Base-by-base conservation (phyloP, 1,140 invertebrate genomes). In the Eriosoma lanigerum region DNA sequence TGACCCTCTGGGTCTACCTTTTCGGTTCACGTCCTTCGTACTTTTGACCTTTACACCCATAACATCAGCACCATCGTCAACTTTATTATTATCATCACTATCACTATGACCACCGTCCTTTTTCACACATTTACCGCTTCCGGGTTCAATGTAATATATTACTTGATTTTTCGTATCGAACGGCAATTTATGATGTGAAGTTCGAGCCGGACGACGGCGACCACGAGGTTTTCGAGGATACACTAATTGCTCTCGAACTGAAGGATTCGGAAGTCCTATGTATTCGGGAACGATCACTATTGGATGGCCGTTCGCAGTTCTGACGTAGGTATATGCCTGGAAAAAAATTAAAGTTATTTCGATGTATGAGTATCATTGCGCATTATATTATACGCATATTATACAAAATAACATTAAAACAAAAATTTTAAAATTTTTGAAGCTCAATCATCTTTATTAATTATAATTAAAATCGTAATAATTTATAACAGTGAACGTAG, bases 1-100 rank as follows among this genome's bases (percentile, higher is more conserved):
- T 1, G 81, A 81, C 8, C 81, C 81, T 44, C 54, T 76, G 13
- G 81, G 81, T 21, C 81, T 26, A 6, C 81, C 81, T 3, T 75
- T 73, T 12, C 52, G 70, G 26, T 15, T 60, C 19, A 1, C 50
- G 56, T 6, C 9, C 44, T 38, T 38, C 3, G 32, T 38, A 38
- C 3, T 38, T 38, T 3, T 38, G 3, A 38, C 32, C 3, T 38
- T 38, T 38, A 4, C 8, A 8, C 32, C 32, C 3, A 8, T 38
- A 38, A 4, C 32, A 38, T 38, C 32, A 38, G 3, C 32, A 38
- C 8, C 32, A 38, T 8, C 32, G 32, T 38, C 8, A 38, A 38
- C 8, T 4, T 38, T 8, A 4, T 38, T 8, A 38, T 38, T 38
- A 4, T 38, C 8, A 38, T 38, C 32, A 38, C 32, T 38, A 38